Evolutionary conservation across 1,140 invertebrate species (phyloP).

Genomic region (Papilio dardanus): DNA sequence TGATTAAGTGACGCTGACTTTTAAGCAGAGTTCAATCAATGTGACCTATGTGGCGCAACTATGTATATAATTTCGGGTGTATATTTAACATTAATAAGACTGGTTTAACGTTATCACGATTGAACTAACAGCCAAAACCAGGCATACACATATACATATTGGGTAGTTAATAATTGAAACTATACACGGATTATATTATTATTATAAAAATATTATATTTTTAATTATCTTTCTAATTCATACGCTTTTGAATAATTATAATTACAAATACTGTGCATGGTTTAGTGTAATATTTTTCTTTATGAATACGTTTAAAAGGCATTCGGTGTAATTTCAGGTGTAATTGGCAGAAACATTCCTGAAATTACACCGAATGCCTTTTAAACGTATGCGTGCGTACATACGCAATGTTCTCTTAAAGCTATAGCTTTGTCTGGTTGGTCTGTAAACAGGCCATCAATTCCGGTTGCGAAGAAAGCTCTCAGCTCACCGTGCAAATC

Average conservation of each 20-base stretch:
- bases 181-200: neutral
- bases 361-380: too few species aligned
- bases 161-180: neutral
- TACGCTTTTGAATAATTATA: neutral
- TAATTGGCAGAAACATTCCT: too few species aligned
- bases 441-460: slow-evolving; percentile 69
- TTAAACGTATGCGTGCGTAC: too few species aligned
- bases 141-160: too few species aligned
- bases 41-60: too few species aligned
- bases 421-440: slow-evolving; percentile 63
- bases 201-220: neutral
- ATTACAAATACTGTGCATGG: neutral
- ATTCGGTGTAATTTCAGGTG: neutral
- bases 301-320: neutral
- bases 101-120: too few species aligned
- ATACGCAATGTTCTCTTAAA: slow-evolving; percentile 44
- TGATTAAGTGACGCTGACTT: too few species aligned
- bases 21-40: too few species aligned
- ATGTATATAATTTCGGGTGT: too few species aligned
- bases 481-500: slow-evolving; percentile 59
- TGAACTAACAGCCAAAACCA: too few species aligned
- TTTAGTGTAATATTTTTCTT: neutral
- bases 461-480: slow-evolving; percentile 59
- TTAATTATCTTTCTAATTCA: neutral
- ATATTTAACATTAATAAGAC: too few species aligned